phyloP scores from a whole-genome alignment of 1,140 invertebrate species.

The Helicorthomorpha holstii region DNA sequence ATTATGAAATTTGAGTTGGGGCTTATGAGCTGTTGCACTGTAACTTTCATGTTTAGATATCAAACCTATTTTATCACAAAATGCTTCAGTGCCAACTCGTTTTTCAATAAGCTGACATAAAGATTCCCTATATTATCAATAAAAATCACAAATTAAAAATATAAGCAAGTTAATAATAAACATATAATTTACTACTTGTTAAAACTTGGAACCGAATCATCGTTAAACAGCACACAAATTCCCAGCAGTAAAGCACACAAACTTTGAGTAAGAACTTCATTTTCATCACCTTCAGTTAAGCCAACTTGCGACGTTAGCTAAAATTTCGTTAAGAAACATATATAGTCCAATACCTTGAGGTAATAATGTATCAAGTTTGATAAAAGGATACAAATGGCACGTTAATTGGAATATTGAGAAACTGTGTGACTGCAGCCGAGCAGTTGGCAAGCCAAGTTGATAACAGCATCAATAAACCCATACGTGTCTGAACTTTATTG shows the following conservation, averaged over 20 bases:
- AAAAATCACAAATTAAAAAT: background rate
- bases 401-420: conserved; percentile 65
- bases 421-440: conserved; percentile 59
- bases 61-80: conserved; percentile 67
- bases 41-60: conserved; percentile 81
- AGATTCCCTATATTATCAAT: conserved; percentile 39
- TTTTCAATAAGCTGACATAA: conserved; percentile 73
- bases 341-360: background rate
- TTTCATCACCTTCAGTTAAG: conserved; percentile 65
- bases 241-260: conserved; percentile 88
- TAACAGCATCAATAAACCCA: conserved; percentile 80
- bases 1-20: conserved; percentile 60
- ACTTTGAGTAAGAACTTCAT: conserved; percentile 72
- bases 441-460: conserved; percentile 78
- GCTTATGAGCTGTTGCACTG: conserved; percentile 77
- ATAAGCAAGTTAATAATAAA: background rate
- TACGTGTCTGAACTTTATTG: conserved; percentile 69
- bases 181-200: conserved; percentile 30
- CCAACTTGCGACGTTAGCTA: conserved; percentile 28
- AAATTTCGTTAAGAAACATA: background rate
- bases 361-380: background rate
- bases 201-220: conserved; percentile 62
- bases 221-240: conserved; percentile 81
- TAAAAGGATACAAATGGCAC: conserved; percentile 47
- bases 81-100: conserved; percentile 77